Base-by-base conservation (phyloP, 2,113 vertebrate genomes). In the Pipa parva region DNA sequence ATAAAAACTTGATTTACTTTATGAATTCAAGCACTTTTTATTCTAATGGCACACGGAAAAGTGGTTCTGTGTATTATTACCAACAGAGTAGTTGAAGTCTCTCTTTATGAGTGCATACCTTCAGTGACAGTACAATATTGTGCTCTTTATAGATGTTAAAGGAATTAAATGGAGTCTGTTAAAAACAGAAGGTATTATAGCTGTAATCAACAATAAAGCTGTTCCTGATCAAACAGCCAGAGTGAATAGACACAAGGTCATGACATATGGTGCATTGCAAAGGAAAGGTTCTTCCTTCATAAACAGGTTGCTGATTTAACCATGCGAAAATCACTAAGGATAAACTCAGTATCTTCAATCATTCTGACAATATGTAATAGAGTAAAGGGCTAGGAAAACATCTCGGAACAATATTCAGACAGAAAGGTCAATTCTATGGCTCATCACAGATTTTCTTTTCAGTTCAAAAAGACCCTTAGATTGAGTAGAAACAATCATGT, bases 181-280 rank as follows among this genome's bases (percentile, higher is more conserved):
- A n/a, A n/a, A n/a, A n/a, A n/a, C n/a, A n/a, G n/a, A n/a, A n/a
- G 4, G 56, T 68, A 20, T 51, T 59, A 39, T 59, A 59, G 51
- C 26, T 27, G 31, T 12, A 68, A 24, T 51, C 45, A 51, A 22
- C 28, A 25, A 27, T 51, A 24, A 20, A 33, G 22, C 22, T 39
- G 11, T 52, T 7, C 31, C 31, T 15, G 31, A n/a, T 29, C 31
- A 39, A 28, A 39, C n/a, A 37, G 29, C 20, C 27, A 33, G 27
- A 33, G n/a, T 10, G 51, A 21, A 29, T 65, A 56, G 7, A 26
- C 26, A 27, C 28, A 31, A 56, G 52, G 8, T 27, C 26, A 9
- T 31, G 28, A 31, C 28, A 31, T 56, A 56, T n/a, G n/a, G n/a
- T n/a, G n/a, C n/a, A n/a, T n/a, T n/a, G n/a, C 33, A 18, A 10